These are phyloP conservation scores for Chrysochloris asiatica DNA, from an alignment of 2,113 vertebrate species.

Conservation along the genomic window DNA sequence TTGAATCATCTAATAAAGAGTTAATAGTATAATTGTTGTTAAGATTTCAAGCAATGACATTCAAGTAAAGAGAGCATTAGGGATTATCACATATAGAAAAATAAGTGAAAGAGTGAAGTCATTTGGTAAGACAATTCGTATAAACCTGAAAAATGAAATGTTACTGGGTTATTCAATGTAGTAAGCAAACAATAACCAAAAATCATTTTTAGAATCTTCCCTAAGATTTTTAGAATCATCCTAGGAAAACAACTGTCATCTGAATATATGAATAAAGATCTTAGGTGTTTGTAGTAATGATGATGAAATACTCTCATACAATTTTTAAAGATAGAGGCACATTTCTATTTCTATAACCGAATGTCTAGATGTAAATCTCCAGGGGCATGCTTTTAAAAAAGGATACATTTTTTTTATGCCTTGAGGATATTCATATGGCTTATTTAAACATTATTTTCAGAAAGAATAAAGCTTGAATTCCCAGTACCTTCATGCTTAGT, in stretches of 20 bases:
- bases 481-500: constrained; percentile 53
- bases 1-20: constrained; percentile 51
- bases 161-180: constrained; percentile 54
- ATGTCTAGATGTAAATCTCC: constrained; percentile 48
- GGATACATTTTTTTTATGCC: neutral
- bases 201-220: neutral
- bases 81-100: constrained; percentile 48
- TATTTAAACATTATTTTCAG: constrained; percentile 65
- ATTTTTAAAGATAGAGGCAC: neutral
- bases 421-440: constrained; percentile 61
- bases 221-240: neutral
- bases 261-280: constrained; percentile 40
- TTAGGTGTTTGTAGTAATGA: constrained; percentile 53
- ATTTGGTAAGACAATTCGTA: constrained; percentile 54
- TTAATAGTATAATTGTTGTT: constrained; percentile 48
- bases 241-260: constrained; percentile 42
- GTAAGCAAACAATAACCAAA: constrained; percentile 46
- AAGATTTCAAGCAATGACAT: constrained; percentile 43
- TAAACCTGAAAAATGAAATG: constrained; percentile 39
- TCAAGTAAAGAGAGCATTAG: constrained; percentile 27
- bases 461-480: constrained; percentile 54
- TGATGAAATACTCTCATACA: constrained; percentile 60
- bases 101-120: constrained; percentile 47
- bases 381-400: constrained; percentile 15
- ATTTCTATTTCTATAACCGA: constrained; percentile 43